Conservation (phyloP, 23 tunicate genomes). For the Oikopleura vanhoeffeni region DNA sequence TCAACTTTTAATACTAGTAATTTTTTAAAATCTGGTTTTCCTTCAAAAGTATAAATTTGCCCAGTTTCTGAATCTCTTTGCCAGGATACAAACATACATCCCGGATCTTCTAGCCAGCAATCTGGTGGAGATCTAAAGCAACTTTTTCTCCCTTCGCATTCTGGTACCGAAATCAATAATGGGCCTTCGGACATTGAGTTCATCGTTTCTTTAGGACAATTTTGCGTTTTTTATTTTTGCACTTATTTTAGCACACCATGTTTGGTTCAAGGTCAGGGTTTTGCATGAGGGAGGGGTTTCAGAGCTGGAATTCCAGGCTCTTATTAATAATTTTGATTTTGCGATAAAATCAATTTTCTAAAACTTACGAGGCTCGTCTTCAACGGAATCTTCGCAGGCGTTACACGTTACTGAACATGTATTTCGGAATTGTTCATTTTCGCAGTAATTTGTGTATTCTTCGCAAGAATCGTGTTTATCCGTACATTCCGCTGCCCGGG, state of each 20-base stretch:
- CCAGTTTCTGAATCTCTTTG: not conserved
- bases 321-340: not conserved
- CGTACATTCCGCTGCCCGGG: not conserved
- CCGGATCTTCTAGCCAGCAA: not conserved
- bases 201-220: no score
- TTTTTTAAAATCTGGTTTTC: no score
- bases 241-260: no score
- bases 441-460: not conserved
- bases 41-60: not conserved
- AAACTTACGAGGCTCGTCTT: not conserved
- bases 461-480: not conserved
- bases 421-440: not conserved
- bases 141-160: not conserved
- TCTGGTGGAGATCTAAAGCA: not conserved
- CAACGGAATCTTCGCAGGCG: not conserved
- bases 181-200: not conserved
- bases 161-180: not conserved
- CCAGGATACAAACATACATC: not conserved
- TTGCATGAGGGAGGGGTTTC: no score
- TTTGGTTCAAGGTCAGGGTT: no score
- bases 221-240: no score
- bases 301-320: no score
- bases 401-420: not conserved
- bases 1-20: no score
- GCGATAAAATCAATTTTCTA: not conserved